Evolutionary conservation across 1,140 invertebrate species (phyloP).

Genomic region (Drosophila nebulosa): DNA sequence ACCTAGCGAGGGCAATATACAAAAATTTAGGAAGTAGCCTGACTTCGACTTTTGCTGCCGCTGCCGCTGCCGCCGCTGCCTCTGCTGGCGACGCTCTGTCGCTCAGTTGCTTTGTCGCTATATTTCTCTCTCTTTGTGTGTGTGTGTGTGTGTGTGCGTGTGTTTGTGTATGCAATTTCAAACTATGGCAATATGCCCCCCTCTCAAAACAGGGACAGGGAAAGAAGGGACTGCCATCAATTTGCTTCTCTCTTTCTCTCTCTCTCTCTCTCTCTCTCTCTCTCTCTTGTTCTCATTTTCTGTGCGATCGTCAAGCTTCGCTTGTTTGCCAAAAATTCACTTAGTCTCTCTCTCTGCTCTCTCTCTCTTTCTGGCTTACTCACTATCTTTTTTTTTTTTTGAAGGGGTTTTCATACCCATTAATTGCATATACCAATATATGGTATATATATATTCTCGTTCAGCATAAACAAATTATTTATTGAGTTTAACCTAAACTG

Average conservation of each 20-base stretch:
- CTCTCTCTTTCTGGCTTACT: neutral
- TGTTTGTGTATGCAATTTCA: constrained; percentile 51
- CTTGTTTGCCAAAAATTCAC: constrained; percentile 37
- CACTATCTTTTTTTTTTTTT: neutral
- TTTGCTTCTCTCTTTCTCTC: neutral
- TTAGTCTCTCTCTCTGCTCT: neutral
- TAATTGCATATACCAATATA: too few relatives aligned
- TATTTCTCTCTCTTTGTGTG: too few relatives aligned
- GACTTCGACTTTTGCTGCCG: neutral
- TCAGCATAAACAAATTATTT: too few relatives aligned
- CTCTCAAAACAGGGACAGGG: neutral
- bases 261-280: neutral
- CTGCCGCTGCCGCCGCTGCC: neutral
- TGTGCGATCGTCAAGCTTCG: constrained; percentile 19
- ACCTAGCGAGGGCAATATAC: constrained; percentile 61
- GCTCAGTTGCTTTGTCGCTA: neutral
- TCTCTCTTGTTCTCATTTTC: too few relatives aligned
- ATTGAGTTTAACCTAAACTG: too few relatives aligned
- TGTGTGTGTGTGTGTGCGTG: neutral
- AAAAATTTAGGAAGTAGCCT: constrained; percentile 66
- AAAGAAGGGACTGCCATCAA: neutral
- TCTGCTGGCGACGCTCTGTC: neutral
- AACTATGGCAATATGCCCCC: constrained; percentile 35
- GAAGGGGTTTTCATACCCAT: neutral
- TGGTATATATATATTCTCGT: too few relatives aligned